Base-by-base conservation (phyloP, 2,113 vertebrate species). In the Gallinago jamesoni region DNA sequence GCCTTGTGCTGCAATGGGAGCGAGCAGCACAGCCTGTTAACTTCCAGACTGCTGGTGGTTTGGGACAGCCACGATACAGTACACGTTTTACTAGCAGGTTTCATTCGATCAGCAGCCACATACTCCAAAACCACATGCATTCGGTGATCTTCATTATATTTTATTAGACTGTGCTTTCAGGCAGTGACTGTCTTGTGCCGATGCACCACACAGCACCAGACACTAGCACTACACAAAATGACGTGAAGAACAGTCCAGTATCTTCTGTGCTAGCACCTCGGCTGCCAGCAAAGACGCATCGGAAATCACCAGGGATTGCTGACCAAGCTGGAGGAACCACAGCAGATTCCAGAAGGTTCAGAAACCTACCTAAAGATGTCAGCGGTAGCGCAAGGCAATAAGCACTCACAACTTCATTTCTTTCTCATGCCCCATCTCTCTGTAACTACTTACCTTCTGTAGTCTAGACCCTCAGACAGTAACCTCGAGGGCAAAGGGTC, bases 201-300 rank as follows among this genome's bases (percentile, higher is more conserved):
- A 57, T 9, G 8, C 50, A 31, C 24, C 47, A 66, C 28, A 43
- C 6, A 57, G 41, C 63, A 56, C 47, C 83, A 7, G 14, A 41
- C 33, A 31, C 67, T 9, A 64, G 15, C 56, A 43, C 31, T 33
- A 52, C 22, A 53, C 60, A 52, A 79, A 90, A 78, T 3, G 11
- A 77, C 13, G 31, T 41, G 31, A 86, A 74, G 70, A 87, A 59
- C 9, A 77, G 12, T 25, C 14, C 56, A 67, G 59, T 56, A 60
- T 33, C n/a, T 62, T n/a, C 45, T 66, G 19, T 53, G 45, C 56
- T 24, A 74, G 55, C 14, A 31, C 39, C 5, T 20, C 0, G 0
- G 21, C 43, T 76, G 48, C 45, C 41, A 77, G 69, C 43, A 57
- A 55, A 95, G 80, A 69, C 22, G 25, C 14, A 30, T 5, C 1